Base-by-base conservation (phyloP, 2,888 invertebrate genomes). In the Nemapogon koenigi region DNA sequence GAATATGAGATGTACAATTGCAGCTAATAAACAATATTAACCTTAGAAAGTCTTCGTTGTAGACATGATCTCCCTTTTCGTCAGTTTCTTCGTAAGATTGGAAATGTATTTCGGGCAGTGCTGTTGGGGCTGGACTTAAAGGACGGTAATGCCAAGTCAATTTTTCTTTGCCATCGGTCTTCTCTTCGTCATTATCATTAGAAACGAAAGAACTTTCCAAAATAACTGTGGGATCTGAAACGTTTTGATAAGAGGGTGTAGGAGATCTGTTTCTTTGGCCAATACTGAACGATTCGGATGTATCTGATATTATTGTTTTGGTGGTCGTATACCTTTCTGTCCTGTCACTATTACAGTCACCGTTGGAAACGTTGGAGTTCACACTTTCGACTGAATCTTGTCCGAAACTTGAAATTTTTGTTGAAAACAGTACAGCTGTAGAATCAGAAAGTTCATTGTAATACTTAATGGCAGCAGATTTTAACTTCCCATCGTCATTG, bases 21-120 rank as follows among this genome's bases (percentile, higher is more conserved):
- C 57, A 54, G 45, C 46, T 43, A 42, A 49, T 53, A 52, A 57
- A 55, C 50, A 51, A 66, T 71, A 76, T 60, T 79, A 79, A 80
- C 80, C 80, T 80, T 67, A 80, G 59, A 52, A 66, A 78, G 41
- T 79, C 76, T 55, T 80, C 79, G 57, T 56, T 72, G 65, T 69
- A 65, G 39, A 55, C 43, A 17, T 50, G 41, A 18, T 55, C 58
- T 51, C 57, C 66, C 50, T 59, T 61, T 50, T 62, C 61, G 41
- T 71, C 67, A 45, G 66, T 66, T 41, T 45, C 43, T 37, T 84
- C 84, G 52, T 71, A 81, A 44, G 83, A 79, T 56, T 82, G 81
- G 55, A 81, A 81, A 52, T 79, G 68, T 52, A 81, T 75, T 52
- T 75, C 73, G 35, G 76, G 72, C 43, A 64, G 52, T 46, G 57